phyloP scores from a whole-genome alignment of 1,140 invertebrate genomes.

The Aphidius gifuensis region DNA sequence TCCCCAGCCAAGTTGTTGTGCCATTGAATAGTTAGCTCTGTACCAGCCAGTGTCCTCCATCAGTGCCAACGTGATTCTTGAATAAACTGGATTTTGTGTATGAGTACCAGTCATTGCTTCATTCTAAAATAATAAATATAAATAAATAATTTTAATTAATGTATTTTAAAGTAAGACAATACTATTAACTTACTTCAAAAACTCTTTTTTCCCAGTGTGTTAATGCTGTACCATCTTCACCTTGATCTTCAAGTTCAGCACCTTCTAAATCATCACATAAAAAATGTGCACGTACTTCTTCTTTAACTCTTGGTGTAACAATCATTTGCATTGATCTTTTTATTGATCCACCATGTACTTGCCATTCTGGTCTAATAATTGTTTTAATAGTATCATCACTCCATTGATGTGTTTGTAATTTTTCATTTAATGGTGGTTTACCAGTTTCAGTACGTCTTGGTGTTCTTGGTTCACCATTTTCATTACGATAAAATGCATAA shows the following conservation, averaged over 20 bases:
- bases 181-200: constrained; percentile 72
- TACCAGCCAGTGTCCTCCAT: constrained; percentile 99
- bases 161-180: not conserved
- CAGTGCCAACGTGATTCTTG: constrained; percentile 89
- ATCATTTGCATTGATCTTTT: constrained; percentile 80
- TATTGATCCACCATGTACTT: constrained; percentile 74
- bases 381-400: constrained; percentile 84
- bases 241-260: constrained; percentile 97
- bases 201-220: constrained; percentile 99
- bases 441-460: constrained; percentile 75
- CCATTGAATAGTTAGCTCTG: constrained; percentile 83
- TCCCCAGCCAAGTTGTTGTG: constrained; percentile 88
- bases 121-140: constrained; percentile 64
- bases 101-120: constrained; percentile 99
- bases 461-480: constrained; percentile 81
- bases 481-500: constrained; percentile 91
- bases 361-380: constrained; percentile 78
- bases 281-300: constrained; percentile 86
- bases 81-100: constrained; percentile 97
- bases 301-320: constrained; percentile 85
- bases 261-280: constrained; percentile 88
- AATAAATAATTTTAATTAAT: not conserved
- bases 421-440: constrained; percentile 83
- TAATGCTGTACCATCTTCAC: constrained; percentile 91
- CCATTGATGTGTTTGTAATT: constrained; percentile 93